These are phyloP conservation scores for Palythoa caribaeorum DNA, from an alignment of 92 coral and sea anemone species.

Conservation along the genomic window DNA sequence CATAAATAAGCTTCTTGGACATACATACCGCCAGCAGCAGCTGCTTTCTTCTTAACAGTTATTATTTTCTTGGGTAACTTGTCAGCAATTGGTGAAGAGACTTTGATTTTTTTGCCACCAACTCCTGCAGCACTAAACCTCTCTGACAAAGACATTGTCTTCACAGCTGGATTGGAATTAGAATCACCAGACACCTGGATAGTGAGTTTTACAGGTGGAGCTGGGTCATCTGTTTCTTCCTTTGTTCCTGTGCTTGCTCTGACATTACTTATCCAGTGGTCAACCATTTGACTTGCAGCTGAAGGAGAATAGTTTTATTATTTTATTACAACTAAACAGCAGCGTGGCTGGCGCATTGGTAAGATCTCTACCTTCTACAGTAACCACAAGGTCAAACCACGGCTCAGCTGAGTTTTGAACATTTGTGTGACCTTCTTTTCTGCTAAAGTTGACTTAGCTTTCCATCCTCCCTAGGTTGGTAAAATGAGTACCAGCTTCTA, in stretches of 20 bases:
- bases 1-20: background rate
- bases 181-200: conserved; percentile 55
- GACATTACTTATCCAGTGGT: conserved; percentile 82
- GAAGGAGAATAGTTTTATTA: background rate
- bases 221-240: conserved; percentile 27
- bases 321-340: background rate
- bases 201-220: conserved; percentile 59
- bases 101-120: conserved; percentile 44
- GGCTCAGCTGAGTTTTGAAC: no score
- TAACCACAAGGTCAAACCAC: no score
- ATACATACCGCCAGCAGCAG: conserved; percentile 43
- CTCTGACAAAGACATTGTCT: conserved; percentile 53
- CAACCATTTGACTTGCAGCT: conserved; percentile 94
- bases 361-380: no score
- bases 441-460: no score
- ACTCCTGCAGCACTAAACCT: conserved; percentile 61
- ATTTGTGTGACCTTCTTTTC: no score
- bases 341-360: no score
- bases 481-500: no score
- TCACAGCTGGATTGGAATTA: conserved; percentile 39
- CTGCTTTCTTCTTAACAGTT: conserved; percentile 65
- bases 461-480: no score
- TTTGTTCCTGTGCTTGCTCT: conserved; percentile 51
- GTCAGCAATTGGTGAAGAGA: conserved; percentile 17
- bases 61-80: conserved; percentile 52